These are phyloP conservation scores for Brenthis daphne DNA, from an alignment of 2,888 invertebrate genomes.

Conservation along the genomic window DNA sequence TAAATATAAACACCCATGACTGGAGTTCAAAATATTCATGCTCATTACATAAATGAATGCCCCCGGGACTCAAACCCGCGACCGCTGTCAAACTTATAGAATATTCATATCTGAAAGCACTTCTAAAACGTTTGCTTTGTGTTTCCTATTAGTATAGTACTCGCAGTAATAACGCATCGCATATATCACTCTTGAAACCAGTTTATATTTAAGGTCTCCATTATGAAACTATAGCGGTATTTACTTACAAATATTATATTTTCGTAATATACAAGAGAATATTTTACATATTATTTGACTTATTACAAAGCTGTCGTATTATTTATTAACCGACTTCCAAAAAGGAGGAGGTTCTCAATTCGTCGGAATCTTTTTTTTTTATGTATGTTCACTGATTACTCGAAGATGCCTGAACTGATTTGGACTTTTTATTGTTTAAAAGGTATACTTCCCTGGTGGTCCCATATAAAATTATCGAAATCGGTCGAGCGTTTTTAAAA, in stretches of 20 bases:
- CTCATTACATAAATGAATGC: not conserved
- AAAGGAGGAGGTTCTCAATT: too few species aligned
- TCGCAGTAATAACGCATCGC: constrained; percentile 3
- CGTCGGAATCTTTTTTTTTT: too few species aligned
- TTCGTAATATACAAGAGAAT: not conserved
- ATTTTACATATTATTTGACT: constrained; percentile 16
- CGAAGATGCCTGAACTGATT: too few species aligned
- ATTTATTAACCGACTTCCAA: too few species aligned
- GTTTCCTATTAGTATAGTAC: constrained; percentile 3
- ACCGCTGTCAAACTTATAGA: too few species aligned
- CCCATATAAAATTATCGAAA: too few species aligned
- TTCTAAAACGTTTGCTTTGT: not conserved
- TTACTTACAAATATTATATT: constrained; percentile 8
- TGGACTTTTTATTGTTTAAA: too few species aligned
- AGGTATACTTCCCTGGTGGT: too few species aligned
- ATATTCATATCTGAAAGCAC: not conserved
- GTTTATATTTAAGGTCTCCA: constrained; percentile 22
- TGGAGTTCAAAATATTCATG: not conserved
- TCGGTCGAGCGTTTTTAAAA: too few species aligned
- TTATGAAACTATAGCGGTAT: constrained; percentile 18
- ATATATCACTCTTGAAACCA: constrained; percentile 9
- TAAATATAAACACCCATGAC: not conserved
- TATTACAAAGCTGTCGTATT: constrained; percentile 3
- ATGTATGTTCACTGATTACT: too few species aligned
- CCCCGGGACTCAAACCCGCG: too few species aligned